Evolutionary conservation across 2,797 vertebrate genomes (phyloP).

Genomic region (Cyclopterus lumpus): DNA sequence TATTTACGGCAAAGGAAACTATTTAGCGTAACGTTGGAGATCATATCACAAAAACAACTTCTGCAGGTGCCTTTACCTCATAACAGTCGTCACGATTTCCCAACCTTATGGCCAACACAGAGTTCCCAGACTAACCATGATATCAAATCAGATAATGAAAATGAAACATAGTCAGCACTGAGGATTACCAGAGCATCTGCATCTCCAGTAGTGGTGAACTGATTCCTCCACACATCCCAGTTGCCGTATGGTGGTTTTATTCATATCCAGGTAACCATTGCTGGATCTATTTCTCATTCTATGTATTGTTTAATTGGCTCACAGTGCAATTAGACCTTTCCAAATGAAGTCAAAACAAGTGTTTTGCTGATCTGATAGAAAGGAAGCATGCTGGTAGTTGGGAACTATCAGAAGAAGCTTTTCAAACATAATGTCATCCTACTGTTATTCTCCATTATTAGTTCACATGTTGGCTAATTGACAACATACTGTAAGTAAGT

Average conservation of each 20-base stretch:
- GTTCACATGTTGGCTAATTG: neutral
- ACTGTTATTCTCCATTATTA: neutral
- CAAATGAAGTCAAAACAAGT: neutral
- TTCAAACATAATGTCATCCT: neutral
- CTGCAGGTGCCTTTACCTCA: slow-evolving; percentile 66
- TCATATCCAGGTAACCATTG: neutral
- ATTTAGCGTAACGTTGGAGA: neutral
- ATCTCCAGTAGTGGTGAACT: neutral
- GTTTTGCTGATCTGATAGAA: neutral
- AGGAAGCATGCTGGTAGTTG: neutral
- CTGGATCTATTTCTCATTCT: neutral
- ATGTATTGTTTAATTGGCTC: neutral
- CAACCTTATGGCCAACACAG: neutral
- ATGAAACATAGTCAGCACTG: neutral
- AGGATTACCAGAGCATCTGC: neutral
- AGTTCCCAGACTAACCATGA: neutral
- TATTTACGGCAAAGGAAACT: slow-evolving; percentile 27
- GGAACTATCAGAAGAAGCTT: neutral
- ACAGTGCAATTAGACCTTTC: neutral
- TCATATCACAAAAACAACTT: slow-evolving; percentile 18
- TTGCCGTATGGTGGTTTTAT: neutral
- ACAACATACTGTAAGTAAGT: too few relatives aligned
- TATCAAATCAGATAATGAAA: slow-evolving; percentile 1
- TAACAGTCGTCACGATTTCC: slow-evolving; percentile 12
- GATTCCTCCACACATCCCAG: neutral